phyloP scores from a whole-genome alignment of 2,113 vertebrate species.

The Alouatta palliata region DNA sequence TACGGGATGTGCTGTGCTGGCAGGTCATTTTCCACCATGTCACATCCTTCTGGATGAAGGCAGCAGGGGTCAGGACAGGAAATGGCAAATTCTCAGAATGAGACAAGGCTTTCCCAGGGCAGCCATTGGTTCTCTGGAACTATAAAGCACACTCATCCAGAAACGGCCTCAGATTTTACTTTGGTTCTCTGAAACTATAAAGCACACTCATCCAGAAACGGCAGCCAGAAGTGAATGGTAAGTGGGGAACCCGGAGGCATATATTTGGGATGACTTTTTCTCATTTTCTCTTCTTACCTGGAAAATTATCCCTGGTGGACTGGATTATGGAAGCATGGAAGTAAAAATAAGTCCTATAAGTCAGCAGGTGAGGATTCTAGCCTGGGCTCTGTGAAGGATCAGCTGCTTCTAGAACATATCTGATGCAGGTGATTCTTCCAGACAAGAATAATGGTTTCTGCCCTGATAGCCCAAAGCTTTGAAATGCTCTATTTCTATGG shows the following conservation, averaged over 20 bases:
- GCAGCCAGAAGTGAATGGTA: slow-evolving; percentile 81
- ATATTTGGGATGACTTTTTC: background rate
- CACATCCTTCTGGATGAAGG: slow-evolving; percentile 85
- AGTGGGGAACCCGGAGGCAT: slow-evolving; percentile 64
- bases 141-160: slow-evolving; percentile 85
- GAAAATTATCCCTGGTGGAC: background rate
- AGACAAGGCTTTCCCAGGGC: slow-evolving; percentile 82
- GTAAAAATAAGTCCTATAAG: background rate
- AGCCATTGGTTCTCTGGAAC: slow-evolving; percentile 79
- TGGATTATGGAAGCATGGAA: background rate
- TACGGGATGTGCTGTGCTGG: slow-evolving; percentile 75
- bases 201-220: slow-evolving; percentile 83
- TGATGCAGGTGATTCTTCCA: background rate
- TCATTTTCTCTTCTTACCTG: slow-evolving; percentile 11
- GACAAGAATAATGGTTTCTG: background rate
- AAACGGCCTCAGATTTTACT: slow-evolving; percentile 80
- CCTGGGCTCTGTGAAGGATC: background rate
- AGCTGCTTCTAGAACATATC: background rate
- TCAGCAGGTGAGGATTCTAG: background rate
- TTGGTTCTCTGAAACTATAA: slow-evolving; percentile 82
- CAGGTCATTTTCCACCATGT: slow-evolving; percentile 85
- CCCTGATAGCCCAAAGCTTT: background rate
- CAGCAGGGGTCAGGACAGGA: slow-evolving; percentile 82
- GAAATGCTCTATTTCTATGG: background rate
- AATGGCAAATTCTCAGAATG: slow-evolving; percentile 84